A percentile compares a stretch with the other conserved stretches of the same genome.
Evolutionary conservation across 2,113 vertebrate species (phyloP).

Genomic region (Rafetus swinhoei): DNA sequence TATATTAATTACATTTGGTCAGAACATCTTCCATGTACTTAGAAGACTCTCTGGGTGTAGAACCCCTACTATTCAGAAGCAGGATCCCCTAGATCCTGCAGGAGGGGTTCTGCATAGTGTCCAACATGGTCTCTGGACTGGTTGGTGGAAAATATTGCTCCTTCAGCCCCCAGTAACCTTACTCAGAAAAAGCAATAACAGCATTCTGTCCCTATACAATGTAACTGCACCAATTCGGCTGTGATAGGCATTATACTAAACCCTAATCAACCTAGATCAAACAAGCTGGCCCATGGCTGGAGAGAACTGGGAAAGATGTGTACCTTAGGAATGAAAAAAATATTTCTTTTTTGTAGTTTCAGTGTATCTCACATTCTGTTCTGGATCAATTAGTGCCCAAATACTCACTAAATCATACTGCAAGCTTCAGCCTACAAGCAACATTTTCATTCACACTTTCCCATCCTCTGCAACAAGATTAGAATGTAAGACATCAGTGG

Average conservation of each 20-base stretch:
- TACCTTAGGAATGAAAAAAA: neutral
- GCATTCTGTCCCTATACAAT: rapidly evolving
- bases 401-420: neutral
- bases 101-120: rapidly evolving
- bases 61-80: neutral
- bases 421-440: neutral
- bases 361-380: neutral
- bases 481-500: conserved; percentile 64
- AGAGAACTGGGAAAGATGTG: neutral
- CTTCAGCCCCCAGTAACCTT: neutral
- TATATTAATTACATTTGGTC: neutral
- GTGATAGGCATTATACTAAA: neutral
- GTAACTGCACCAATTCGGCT: neutral
- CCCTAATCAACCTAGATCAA: neutral
- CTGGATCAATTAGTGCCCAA: neutral
- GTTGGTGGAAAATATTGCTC: neutral
- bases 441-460: conserved; percentile 64
- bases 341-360: neutral
- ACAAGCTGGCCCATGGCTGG: neutral
- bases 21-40: neutral
- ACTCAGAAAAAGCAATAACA: neutral
- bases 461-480: conserved; percentile 47
- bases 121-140: neutral
- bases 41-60: neutral
- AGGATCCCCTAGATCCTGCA: neutral